phyloP scores from a whole-genome alignment of 2,797 vertebrate species.

The Cuculus canorus region DNA sequence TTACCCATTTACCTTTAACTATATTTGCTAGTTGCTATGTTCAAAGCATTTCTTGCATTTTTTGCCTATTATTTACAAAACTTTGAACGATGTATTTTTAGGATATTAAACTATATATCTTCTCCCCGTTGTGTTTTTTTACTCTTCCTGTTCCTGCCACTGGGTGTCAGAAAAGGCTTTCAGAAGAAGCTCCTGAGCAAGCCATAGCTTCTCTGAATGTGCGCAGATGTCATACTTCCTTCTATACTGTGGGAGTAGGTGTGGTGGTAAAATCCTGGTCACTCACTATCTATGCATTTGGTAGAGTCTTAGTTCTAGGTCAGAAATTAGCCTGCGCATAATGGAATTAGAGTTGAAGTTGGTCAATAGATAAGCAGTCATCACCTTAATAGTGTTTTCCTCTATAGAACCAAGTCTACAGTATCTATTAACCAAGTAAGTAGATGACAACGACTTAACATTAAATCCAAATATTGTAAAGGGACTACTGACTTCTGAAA shows the following conservation, averaged over 20 bases:
- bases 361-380: not conserved
- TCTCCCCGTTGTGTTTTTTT: not conserved
- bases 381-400: not conserved
- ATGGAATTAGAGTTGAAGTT: not conserved
- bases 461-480: not conserved
- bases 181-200: not conserved
- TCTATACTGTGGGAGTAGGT: not conserved
- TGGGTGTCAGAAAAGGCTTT: conserved; percentile 73
- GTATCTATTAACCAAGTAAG: not conserved
- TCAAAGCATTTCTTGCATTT: not conserved
- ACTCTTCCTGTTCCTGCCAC: conserved; percentile 43
- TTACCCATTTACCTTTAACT: not conserved
- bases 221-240: not conserved
- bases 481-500: not conserved
- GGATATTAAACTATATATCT: not conserved
- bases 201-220: not conserved
- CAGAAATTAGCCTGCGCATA: not conserved
- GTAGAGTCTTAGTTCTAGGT: not conserved
- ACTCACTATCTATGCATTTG: not conserved
- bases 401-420: not conserved
- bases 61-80: not conserved
- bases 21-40: not conserved
- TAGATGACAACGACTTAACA: not conserved
- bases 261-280: not conserved
- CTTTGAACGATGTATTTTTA: not conserved